phyloP scores from a whole-genome alignment of 2,888 invertebrate genomes.

The Nomada goodeniana region DNA sequence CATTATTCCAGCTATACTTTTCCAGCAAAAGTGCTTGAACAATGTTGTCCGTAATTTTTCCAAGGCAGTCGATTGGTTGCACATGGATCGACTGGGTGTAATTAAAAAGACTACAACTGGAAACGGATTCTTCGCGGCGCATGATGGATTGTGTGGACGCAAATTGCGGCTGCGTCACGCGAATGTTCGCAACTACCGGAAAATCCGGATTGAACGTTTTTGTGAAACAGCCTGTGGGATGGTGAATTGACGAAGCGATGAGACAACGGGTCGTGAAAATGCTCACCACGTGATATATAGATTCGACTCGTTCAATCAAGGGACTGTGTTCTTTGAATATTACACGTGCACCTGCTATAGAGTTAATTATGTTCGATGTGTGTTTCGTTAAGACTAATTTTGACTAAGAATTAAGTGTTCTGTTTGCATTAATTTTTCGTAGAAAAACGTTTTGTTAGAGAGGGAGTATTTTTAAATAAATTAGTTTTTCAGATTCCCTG shows the following conservation, averaged over 20 bases:
- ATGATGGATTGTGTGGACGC: constrained; percentile 31
- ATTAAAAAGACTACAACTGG: constrained; percentile 40
- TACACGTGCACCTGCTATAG: constrained; percentile 1
- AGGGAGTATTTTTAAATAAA: too few species aligned
- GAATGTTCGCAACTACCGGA: constrained; percentile 24
- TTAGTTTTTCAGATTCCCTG: too few species aligned
- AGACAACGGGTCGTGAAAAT: constrained; percentile 27
- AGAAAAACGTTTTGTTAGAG: too few species aligned
- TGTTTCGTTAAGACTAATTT: too few species aligned
- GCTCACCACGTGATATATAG: constrained; percentile 29
- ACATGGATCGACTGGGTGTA: constrained; percentile 2
- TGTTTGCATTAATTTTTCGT: not conserved
- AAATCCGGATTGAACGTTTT: constrained; percentile 33
- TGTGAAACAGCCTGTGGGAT: constrained; percentile 22
- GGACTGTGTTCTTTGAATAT: constrained; percentile 21
- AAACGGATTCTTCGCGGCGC: constrained; percentile 28
- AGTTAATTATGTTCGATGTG: not conserved
- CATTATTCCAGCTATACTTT: too few species aligned
- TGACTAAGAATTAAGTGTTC: too few species aligned
- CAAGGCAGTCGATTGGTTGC: not conserved
- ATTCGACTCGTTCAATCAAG: constrained; percentile 11
- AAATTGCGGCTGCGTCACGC: constrained; percentile 24
- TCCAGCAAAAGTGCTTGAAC: not conserved
- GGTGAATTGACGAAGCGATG: constrained; percentile 23
- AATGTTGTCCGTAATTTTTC: not conserved